Evolutionary conservation across 2,888 invertebrate species (phyloP).

Genomic region (Physocephala rufipes): DNA sequence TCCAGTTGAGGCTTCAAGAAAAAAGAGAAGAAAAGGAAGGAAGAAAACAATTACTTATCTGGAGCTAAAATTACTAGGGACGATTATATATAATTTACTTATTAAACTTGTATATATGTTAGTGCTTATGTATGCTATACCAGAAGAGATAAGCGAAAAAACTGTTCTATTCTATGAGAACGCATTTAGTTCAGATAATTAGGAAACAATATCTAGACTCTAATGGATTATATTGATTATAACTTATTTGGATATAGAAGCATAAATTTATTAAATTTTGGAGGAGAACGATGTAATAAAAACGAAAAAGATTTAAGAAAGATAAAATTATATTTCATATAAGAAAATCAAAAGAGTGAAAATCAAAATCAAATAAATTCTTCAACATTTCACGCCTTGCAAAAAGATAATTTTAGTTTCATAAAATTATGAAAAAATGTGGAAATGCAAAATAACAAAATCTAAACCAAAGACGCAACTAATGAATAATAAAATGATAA

Average conservation of each 20-base stretch:
- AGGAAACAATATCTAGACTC: conserved; percentile 10
- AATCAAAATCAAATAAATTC: too few relatives aligned
- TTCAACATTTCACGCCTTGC: too few relatives aligned
- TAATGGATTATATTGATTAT: not conserved
- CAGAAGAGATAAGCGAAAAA: not conserved
- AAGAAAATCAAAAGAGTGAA: too few relatives aligned
- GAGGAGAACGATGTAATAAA: too few relatives aligned
- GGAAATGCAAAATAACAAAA: too few relatives aligned
- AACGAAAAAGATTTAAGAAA: too few relatives aligned
- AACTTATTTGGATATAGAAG: not conserved
- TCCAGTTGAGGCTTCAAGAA: not conserved
- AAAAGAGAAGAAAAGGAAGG: not conserved
- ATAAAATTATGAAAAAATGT: too few relatives aligned
- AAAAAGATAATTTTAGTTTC: too few relatives aligned
- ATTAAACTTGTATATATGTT: conserved; percentile 1
- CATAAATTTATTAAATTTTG: not conserved
- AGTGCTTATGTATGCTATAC: conserved; percentile 11
- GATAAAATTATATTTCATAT: too few relatives aligned
- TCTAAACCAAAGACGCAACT: too few relatives aligned
- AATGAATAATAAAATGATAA: too few relatives aligned
- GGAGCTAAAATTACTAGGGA: conserved; percentile 16
- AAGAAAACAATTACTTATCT: conserved; percentile 1
- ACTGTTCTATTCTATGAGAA: conserved; percentile 18
- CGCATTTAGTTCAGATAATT: not conserved
- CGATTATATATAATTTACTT: not conserved